Conservation (phyloP, 2,797 vertebrate genomes). For the Siniperca scherzeri region DNA sequence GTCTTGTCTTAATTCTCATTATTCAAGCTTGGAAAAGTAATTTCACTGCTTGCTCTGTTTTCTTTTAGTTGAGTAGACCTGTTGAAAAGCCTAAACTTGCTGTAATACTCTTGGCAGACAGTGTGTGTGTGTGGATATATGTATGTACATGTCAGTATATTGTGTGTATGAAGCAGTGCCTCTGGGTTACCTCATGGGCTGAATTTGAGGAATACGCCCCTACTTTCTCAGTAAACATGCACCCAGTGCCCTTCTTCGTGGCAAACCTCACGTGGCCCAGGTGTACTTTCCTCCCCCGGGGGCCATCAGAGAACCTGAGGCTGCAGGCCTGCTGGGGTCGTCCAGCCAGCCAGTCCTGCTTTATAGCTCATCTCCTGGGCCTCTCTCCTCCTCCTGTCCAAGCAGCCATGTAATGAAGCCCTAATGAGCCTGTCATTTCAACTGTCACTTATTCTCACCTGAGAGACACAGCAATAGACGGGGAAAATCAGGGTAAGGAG, state of each 20-base stretch:
- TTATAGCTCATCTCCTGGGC: constrained; percentile 48
- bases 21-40: constrained; percentile 55
- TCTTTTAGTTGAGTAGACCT: constrained; percentile 41
- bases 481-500: constrained; percentile 1
- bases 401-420: constrained; percentile 77
- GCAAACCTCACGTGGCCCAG: constrained; percentile 69
- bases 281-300: constrained; percentile 54
- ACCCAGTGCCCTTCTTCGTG: constrained; percentile 36
- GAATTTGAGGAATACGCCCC: constrained; percentile 69
- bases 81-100: constrained; percentile 62
- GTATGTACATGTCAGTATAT: constrained; percentile 17
- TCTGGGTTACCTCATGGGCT: constrained; percentile 52
- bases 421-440: constrained; percentile 78
- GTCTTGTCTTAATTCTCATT: constrained; percentile 54
- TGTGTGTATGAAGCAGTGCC: constrained; percentile 26
- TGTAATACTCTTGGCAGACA: constrained; percentile 51
- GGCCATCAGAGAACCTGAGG: constrained; percentile 33
- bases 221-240: constrained; percentile 25
- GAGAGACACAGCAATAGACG: constrained; percentile 14
- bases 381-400: constrained; percentile 68
- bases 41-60: constrained; percentile 63
- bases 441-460: constrained; percentile 65
- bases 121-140: constrained; percentile 11
- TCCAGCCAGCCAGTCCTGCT: constrained; percentile 45
- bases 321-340: constrained; percentile 38